These are phyloP conservation scores for Anastrepha ludens DNA, from an alignment of 1,140 invertebrate species.

Conservation along the genomic window DNA sequence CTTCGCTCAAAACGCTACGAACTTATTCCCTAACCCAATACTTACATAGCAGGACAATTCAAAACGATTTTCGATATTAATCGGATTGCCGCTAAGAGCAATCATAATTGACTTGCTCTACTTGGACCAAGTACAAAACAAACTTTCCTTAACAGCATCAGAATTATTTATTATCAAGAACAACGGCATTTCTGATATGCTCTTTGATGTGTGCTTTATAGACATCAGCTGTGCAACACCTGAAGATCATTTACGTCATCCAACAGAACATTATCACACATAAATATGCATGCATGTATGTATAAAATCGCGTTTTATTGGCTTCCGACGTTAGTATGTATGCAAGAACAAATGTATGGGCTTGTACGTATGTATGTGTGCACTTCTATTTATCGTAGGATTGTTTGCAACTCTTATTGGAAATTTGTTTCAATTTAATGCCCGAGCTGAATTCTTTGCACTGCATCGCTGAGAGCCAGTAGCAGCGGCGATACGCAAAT, in stretches of 20 bases:
- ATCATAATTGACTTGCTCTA: too few species aligned
- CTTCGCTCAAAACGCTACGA: too few species aligned
- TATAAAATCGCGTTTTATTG: constrained; percentile 39
- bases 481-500: constrained; percentile 50
- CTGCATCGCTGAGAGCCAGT: background rate
- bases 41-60: too few species aligned
- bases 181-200: background rate
- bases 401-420: constrained; percentile 43
- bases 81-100: too few species aligned
- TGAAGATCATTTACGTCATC: constrained; percentile 48
- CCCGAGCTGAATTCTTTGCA: constrained; percentile 34
- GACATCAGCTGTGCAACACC: constrained; percentile 46
- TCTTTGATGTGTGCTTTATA: constrained; percentile 27
- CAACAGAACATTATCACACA: background rate
- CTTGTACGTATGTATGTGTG: background rate
- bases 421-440: constrained; percentile 53
- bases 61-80: too few species aligned
- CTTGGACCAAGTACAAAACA: too few species aligned
- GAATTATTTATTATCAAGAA: background rate
- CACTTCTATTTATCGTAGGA: background rate
- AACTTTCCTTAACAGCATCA: background rate
- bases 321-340: constrained; percentile 33
- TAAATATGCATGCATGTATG: background rate
- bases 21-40: too few species aligned
- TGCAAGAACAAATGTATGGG: background rate